Evolutionary conservation across 92 coral and sea anemone genomes (phyloP).

Genomic region (Umimayanthus chanpuru): DNA sequence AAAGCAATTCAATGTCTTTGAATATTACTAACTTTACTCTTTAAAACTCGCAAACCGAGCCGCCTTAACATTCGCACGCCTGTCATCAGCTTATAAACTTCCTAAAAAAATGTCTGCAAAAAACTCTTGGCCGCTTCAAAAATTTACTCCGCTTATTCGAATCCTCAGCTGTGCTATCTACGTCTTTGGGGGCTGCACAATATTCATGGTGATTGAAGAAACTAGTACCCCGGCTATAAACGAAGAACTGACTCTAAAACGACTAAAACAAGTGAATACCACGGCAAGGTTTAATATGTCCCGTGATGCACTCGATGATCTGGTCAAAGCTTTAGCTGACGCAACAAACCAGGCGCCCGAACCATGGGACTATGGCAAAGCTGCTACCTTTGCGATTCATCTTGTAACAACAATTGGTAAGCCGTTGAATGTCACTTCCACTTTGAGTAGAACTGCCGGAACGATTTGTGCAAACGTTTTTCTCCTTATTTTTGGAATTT

Average conservation of each 20-base stretch:
- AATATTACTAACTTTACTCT: neutral
- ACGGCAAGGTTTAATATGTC: conserved; percentile 21
- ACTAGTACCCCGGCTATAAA: neutral
- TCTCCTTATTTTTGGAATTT: no score
- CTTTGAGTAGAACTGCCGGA: neutral
- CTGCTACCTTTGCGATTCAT: conserved; percentile 26
- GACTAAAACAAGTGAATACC: conserved; percentile 3
- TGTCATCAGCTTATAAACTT: neutral
- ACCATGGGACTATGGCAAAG: conserved; percentile 11
- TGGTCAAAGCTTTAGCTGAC: neutral
- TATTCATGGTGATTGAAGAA: neutral
- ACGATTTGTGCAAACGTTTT: neutral
- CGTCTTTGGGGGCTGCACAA: conserved; percentile 4
- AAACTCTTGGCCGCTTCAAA: neutral
- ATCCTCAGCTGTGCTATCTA: neutral
- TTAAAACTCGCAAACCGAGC: no score
- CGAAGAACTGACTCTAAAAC: neutral
- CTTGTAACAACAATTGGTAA: conserved; percentile 1
- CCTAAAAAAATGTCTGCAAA: neutral
- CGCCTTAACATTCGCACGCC: no score
- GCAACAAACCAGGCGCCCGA: neutral
- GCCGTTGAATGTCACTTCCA: neutral
- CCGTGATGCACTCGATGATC: neutral
- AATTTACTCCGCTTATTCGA: neutral
- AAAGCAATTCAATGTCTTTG: neutral